Percentiles rank a stretch among this genome's conserved stretches.
These are phyloP conservation scores for Boloria selene DNA, from an alignment of 2,888 invertebrate genomes.

Conservation along the genomic window DNA sequence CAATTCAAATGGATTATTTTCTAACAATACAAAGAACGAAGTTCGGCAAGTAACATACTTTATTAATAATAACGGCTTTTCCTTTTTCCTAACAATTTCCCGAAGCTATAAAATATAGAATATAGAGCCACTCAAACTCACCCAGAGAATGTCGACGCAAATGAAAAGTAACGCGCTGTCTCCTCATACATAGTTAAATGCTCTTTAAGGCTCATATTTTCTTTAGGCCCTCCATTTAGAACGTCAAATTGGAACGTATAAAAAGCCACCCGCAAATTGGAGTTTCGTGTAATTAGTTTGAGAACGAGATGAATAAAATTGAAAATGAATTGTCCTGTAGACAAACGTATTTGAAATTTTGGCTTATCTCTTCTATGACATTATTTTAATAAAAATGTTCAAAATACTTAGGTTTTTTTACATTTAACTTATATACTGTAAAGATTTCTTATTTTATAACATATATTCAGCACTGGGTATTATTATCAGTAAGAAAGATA, in stretches of 20 bases:
- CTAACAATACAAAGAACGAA: constrained; percentile 9
- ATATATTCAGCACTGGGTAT: too few species aligned
- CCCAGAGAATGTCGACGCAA: constrained; percentile 64
- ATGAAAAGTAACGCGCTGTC: constrained; percentile 78
- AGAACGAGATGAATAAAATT: constrained; percentile 31
- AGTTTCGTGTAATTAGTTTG: constrained; percentile 52
- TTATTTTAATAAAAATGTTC: not conserved
- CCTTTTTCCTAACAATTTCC: constrained; percentile 25
- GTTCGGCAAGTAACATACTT: constrained; percentile 21
- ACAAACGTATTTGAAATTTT: not conserved
- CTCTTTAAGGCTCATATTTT: constrained; percentile 75
- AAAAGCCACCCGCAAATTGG: constrained; percentile 66
- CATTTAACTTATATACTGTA: too few species aligned
- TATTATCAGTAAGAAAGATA: too few species aligned
- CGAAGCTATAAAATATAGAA: constrained; percentile 57
- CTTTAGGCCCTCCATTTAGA: constrained; percentile 65
- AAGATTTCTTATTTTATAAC: too few species aligned
- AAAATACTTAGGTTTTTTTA: not conserved
- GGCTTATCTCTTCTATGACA: not conserved
- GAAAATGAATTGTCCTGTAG: constrained; percentile 17
- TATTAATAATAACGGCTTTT: constrained; percentile 24
- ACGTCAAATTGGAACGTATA: constrained; percentile 71
- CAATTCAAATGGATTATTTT: constrained; percentile 14
- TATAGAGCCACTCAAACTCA: constrained; percentile 60
- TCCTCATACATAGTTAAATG: constrained; percentile 79